Conservation (phyloP, 2,888 invertebrate species). For the Metellina segmentata region DNA sequence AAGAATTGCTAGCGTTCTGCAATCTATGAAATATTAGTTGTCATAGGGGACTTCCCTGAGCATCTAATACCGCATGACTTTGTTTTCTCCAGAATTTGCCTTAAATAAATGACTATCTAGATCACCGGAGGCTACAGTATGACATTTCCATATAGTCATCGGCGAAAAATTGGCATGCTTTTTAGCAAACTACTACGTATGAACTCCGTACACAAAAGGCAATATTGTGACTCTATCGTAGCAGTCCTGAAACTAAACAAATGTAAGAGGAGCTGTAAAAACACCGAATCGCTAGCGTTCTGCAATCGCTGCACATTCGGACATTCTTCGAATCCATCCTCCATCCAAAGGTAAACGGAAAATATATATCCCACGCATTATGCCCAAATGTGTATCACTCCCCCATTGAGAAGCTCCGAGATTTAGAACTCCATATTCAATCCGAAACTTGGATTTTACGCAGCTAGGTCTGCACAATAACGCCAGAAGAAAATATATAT, state of each 20-base stretch:
- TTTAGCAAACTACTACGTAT: background rate
- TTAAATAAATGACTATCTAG: background rate
- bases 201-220: no score
- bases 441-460: constrained; percentile 18
- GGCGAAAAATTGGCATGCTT: background rate
- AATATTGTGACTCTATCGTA: no score
- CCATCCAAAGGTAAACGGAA: constrained; percentile 22
- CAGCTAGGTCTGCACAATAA: constrained; percentile 22
- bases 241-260: no score
- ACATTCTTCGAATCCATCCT: background rate
- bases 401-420: background rate
- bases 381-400: constrained; percentile 25
- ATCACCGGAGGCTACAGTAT: no score
- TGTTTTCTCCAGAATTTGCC: no score
- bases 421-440: constrained; percentile 33
- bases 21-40: background rate
- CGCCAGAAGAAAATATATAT: constrained; percentile 2
- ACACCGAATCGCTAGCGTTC: background rate
- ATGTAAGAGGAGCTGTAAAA: background rate
- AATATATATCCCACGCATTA: constrained; percentile 6
- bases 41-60: background rate
- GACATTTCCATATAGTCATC: background rate
- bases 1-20: background rate
- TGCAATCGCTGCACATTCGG: background rate
- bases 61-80: no score